A percentile compares a stretch with the other conserved stretches of the same genome.
phyloP scores from a whole-genome alignment of 2,888 invertebrate species.

The Blastobasis adustella region DNA sequence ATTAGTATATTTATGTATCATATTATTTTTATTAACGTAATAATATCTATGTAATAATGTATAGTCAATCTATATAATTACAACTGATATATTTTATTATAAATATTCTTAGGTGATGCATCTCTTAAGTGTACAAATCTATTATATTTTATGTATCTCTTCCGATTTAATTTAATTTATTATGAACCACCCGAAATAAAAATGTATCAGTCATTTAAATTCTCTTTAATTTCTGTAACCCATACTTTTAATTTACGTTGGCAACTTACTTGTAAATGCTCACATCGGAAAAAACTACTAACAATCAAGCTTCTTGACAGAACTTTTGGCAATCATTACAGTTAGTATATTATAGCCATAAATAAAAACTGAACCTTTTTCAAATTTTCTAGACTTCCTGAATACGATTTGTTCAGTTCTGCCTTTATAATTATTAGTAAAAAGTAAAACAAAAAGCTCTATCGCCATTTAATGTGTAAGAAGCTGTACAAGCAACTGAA shows the following conservation, averaged over 20 bases:
- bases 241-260: neutral
- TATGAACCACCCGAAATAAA: conserved; percentile 45
- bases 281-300: too few relatives aligned
- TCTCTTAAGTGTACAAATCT: conserved; percentile 29
- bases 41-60: conserved; percentile 12
- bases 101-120: conserved; percentile 27
- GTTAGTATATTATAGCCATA: too few relatives aligned
- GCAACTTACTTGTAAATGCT: too few relatives aligned
- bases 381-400: too few relatives aligned
- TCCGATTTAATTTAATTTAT: conserved; percentile 26
- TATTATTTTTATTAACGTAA: neutral
- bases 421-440: too few relatives aligned
- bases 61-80: conserved; percentile 14
- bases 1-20: conserved; percentile 3
- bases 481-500: too few relatives aligned
- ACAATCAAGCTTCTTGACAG: too few relatives aligned
- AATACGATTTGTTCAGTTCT: too few relatives aligned
- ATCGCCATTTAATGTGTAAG: too few relatives aligned
- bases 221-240: conserved; percentile 11
- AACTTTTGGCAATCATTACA: too few relatives aligned
- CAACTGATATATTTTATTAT: conserved; percentile 13
- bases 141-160: conserved; percentile 18
- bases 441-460: too few relatives aligned
- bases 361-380: too few relatives aligned
- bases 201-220: conserved; percentile 29